Evolutionary conservation across 2,113 vertebrate genomes (phyloP), one percentile per base, ranked within the genome.

Genomic region (Lepisosteus oculatus): DNA sequence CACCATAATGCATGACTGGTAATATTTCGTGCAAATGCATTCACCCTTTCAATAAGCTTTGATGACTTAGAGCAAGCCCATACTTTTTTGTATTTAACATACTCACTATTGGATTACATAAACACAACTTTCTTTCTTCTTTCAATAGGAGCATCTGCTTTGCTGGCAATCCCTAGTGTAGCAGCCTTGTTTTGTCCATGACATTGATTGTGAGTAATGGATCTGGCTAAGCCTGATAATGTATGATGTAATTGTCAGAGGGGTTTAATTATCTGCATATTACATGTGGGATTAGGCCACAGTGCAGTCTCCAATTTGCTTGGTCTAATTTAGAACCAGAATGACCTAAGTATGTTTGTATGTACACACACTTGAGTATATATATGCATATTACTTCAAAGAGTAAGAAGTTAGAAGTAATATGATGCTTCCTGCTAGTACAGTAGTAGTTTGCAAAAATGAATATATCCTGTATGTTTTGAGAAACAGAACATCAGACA

Each of bases 201-300:
- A 77, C 86, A 92, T 89, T 88, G 91, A 91, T 90, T 85, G 74
- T 84, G 87, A 93, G 92, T 93, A 94, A 95, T 93, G 91, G 90
- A 93, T 89, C 84, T 88, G 90, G 88, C 88, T 88, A 88, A 84
- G 89, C 84, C 90, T 89, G 88, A 92, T 94, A 93, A 94, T 88
- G 90, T 76, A 93, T 96, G 94, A 97, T 92, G 95, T 90, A 94
- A 95, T 93, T 93, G 91, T 93, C 94, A 95, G 86, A 93, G 92
- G 92, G 87, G 84, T 92, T 95, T 95, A 92, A 95, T 95, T 93
- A 93, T 90, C 88, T 84, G 85, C 86, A 86, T 87, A 84, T 90
- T 89, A 87, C 90, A 88, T 72, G 80, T 86, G 90, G 88, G 89
- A 89, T 89, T 86, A 85, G 79, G 83, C 75, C 84, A 81, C 80